Conservation (phyloP, 2,113 vertebrate species). For the Rhabdomys dilectus region DNA sequence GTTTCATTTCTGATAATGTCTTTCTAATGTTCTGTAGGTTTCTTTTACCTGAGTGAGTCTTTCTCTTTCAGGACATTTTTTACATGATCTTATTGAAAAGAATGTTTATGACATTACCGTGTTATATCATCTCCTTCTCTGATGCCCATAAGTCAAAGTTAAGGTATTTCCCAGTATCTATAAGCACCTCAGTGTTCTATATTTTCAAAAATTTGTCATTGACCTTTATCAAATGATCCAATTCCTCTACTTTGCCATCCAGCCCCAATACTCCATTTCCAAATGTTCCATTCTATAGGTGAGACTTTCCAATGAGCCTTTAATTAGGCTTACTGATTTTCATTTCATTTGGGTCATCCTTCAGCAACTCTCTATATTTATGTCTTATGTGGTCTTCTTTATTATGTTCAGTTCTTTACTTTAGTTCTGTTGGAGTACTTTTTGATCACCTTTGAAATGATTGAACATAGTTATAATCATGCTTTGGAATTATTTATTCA, state of each 20-base stretch:
- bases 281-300: background rate
- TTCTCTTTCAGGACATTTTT: background rate
- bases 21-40: background rate
- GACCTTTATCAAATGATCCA: background rate
- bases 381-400: background rate
- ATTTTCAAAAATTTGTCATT: background rate
- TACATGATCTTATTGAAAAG: background rate
- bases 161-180: background rate
- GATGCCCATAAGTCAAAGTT: background rate
- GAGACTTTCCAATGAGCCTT: background rate
- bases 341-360: background rate
- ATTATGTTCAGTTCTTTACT: background rate
- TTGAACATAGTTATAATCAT: background rate
- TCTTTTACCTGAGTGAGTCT: background rate
- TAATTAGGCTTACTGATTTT: background rate
- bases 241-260: background rate
- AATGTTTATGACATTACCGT: background rate
- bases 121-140: background rate
- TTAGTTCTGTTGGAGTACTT: background rate
- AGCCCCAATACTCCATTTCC: background rate
- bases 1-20: background rate
- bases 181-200: background rate
- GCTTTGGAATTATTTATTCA: background rate
- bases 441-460: background rate
- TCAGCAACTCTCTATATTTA: background rate